Base-by-base conservation (phyloP, 2,888 invertebrate species). In the Euphydryas editha region DNA sequence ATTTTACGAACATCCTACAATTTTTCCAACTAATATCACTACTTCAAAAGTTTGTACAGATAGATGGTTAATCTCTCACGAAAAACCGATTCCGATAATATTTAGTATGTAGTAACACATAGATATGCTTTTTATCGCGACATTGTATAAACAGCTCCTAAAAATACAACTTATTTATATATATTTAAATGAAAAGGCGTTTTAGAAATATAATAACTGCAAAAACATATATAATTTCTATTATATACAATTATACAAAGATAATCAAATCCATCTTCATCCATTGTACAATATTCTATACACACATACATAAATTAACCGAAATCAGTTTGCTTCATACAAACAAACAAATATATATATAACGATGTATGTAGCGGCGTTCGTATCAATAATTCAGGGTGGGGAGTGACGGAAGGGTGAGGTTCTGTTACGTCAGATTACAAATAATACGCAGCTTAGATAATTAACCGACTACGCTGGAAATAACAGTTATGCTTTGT, bases 341-440 rank as follows among this genome's bases (percentile, higher is more conserved):
- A 47, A 30, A 51, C 30, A 51, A 24, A 51, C n/a, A 7, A 30
- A 24, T 24, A n/a, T 51, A 51, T 24, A 24, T 51, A 24, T n/a
- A 30, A 1, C 8, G 5, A 10, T 30, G 15, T 51, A 15, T 51
- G 24, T 8, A 24, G n/a, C 21, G 49, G 20, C 49, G 51, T n/a
- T n/a, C 18, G 24, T 51, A 51, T 51, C 51, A 51, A 51, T 51
- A 51, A 51, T 51, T 51, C 51, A 51, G 8, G 24, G 51, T 15
- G 24, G 51, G 51, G 51, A 24, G 51, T 2, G 51, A 8, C 8
- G n/a, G 51, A n/a, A 24, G 51, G n/a, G 51, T 15, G 51, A 15
- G 51, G 24, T 24, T 30, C 8, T 51, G 24, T 51, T 51, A 51
- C 51, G 51, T 51, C 51, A 51, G 51, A 6, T 51, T 51, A 24